Evolutionary conservation across 2,888 invertebrate genomes (phyloP).

Genomic region (Heliconius erato): DNA sequence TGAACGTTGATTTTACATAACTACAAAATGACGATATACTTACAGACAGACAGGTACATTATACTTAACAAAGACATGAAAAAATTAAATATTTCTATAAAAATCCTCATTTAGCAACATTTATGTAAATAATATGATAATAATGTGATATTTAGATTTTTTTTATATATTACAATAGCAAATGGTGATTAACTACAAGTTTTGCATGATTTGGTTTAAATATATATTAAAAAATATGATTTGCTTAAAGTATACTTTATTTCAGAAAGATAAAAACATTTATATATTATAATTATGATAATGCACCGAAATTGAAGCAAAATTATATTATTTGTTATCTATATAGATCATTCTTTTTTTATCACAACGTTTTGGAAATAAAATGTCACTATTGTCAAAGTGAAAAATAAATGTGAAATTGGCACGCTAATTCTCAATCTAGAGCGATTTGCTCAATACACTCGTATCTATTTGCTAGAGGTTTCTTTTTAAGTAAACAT

Average conservation of each 20-base stretch:
- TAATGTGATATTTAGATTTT: background rate
- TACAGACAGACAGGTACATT: background rate
- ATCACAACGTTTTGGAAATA: background rate
- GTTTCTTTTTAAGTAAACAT: constrained; percentile 14
- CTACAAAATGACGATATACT: background rate
- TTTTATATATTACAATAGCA: background rate
- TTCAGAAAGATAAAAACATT: too few relatives aligned
- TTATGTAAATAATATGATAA: background rate
- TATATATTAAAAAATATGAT: too few relatives aligned
- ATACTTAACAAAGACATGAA: background rate
- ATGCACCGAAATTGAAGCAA: too few relatives aligned
- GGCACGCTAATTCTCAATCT: background rate
- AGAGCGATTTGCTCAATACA: constrained; percentile 3
- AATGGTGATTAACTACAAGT: too few relatives aligned
- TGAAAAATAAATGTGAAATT: background rate
- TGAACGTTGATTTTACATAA: constrained; percentile 23
- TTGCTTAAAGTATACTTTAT: too few relatives aligned
- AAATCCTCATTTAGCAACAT: background rate
- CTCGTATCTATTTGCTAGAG: background rate
- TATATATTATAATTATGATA: too few relatives aligned
- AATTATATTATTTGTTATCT: too few relatives aligned
- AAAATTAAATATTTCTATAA: background rate
- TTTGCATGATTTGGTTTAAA: too few relatives aligned
- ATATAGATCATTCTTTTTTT: background rate
- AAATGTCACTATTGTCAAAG: background rate